Conservation (phyloP, 30 jellyfish, hydroid and myxozoan genomes). For the Mastigias papua region DNA sequence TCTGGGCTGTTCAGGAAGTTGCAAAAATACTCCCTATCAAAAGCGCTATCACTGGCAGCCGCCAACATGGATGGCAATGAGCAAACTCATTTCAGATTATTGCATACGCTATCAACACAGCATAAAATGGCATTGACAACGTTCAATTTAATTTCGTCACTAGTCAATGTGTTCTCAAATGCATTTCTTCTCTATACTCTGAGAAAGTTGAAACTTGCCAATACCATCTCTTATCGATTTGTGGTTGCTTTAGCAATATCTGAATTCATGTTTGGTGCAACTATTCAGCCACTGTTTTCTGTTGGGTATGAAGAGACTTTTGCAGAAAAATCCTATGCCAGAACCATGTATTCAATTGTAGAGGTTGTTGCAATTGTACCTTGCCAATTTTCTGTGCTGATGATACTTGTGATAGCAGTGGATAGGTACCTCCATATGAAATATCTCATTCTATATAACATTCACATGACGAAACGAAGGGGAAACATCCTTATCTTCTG, state of each 20-base stretch:
- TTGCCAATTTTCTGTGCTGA: slow-evolving; percentile 36
- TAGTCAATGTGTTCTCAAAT: neutral
- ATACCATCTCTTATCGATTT: slow-evolving; percentile 20
- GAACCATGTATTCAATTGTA: neutral
- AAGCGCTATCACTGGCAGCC: neutral
- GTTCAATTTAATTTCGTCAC: neutral
- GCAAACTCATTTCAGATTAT: neutral
- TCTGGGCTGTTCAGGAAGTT: too few species aligned
- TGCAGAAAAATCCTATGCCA: neutral
- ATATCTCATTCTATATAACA: slow-evolving; percentile 9
- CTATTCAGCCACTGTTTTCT: slow-evolving; percentile 10
- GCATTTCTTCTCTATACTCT: neutral
- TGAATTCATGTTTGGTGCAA: neutral
- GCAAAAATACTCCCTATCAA: too few species aligned
- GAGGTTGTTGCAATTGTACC: slow-evolving; percentile 7
- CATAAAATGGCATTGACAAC: neutral
- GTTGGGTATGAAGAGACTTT: neutral
- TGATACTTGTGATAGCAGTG: slow-evolving; percentile 13
- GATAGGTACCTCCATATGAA: slow-evolving; percentile 57
- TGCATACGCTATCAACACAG: neutral
- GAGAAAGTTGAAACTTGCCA: neutral
- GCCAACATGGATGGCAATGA: neutral
- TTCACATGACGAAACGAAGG: slow-evolving; percentile 24
- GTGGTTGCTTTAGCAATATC: slow-evolving; percentile 16
- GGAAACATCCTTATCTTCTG: neutral